Evolutionary conservation across 1,140 invertebrate species (phyloP), one percentile per base, ranked within the genome.

Genomic region (Gonatopus flavifemur): DNA sequence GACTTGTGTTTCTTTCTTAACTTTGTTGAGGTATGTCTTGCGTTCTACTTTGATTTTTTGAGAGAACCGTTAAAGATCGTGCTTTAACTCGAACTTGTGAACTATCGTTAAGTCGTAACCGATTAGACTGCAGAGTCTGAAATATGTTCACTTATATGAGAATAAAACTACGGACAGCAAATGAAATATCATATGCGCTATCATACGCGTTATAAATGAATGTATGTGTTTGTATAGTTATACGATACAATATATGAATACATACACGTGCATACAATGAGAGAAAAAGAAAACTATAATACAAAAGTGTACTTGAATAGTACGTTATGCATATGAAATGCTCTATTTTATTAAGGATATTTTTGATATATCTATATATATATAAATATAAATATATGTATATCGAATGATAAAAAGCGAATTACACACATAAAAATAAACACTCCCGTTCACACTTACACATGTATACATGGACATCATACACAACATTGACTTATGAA

Each of bases 331-430:
- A 72, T 70, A 72, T 66, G 66, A 74, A 66, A 71, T 70, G 54
- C 54, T 76, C 67, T 77, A 77, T 77, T 77, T 76, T 77, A 77
- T 45, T 75, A 74, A 75, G 74, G 63, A 76, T 77, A 77, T 77
- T 77, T 77, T 76, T 77, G 72, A 76, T 77, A 77, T 77, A 74
- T 64, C 65, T 77, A 71, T 74, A 73, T 70, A 69, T 69, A 67
- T 64, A 69, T 72, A 67, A 54, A 55, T 49, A 49, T 46, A 48
- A 19, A 59, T 59, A 59, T 67, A 70, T 74, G 58, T 74, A 72
- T 69, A 70, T 75, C 59, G 63, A 72, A 66, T 57, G 50, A 51
- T 63, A 68, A 51, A 57, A 25, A 49, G 49, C 19, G 18, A 22
- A 36, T 25, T 46, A 36, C 32, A 39, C 20, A 31, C 41, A 25